Evolutionary conservation across 2,888 invertebrate genomes (phyloP), one percentile per base, ranked within the genome.

Genomic region (Pyrochroa serraticornis): DNA sequence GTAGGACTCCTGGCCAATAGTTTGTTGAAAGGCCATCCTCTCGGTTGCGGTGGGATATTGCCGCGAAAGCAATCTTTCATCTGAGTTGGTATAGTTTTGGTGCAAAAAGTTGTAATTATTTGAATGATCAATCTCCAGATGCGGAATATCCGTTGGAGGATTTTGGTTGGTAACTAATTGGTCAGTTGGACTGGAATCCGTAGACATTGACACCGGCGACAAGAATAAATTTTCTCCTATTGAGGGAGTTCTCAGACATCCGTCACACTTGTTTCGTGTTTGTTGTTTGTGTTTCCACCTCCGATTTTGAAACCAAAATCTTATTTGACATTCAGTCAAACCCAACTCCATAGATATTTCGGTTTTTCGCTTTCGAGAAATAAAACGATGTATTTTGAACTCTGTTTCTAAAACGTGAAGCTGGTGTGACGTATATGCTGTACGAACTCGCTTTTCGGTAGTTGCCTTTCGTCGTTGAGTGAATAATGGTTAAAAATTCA

Each of bases 251-350:
- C 8, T 39, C 6, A 3, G 10, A 2, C 6, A 13, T 3, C 6
- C 5, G 5, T 3, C 12, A 9, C 22, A 0, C 32, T 66, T 60
- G 62, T 70, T 64, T 68, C 76, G 62, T 59, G 72, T 79, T 60
- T 88, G 87, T 68, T 89, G 90, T 72, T 90, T 90, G 72, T 82
- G 83, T 65, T 90, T 90, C 92, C 93, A 93, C 3, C 92, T 81
- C 10, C 92, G 82, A 71, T 92, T 93, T 74, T 93, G 93, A 75
- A 93, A 93, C 93, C 93, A 93, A 64, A 93, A 92, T 77, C 93
- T 93, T 51, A 93, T 91, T 76, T 93, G 92, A 22, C 91, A 80
- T 71, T 93, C 93, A 0, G 88, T 85, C 6, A 93, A 80, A 63
- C 83, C 84, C 5, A 93, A 81, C 36, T 83, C 80, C 31, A 85